A percentile compares a stretch with the other conserved stretches of the same genome.
Evolutionary conservation across 2,797 vertebrate species (phyloP).

Genomic region (Megaceryle alcyon): DNA sequence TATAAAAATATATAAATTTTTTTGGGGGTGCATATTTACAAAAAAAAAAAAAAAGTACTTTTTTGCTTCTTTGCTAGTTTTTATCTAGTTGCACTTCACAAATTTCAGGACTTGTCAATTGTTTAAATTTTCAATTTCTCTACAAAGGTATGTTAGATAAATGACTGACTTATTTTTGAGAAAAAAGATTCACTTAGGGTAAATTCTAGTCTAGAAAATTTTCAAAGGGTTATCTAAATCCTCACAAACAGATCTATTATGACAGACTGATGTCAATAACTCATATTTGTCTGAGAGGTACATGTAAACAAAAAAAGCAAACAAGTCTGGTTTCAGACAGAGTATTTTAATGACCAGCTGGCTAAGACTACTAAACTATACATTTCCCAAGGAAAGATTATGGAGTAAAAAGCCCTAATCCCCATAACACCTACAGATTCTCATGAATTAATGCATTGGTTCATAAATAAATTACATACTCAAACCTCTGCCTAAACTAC

Average conservation of each 20-base stretch:
- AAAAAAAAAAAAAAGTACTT: not conserved
- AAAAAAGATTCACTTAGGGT: not conserved
- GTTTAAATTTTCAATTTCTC: not conserved
- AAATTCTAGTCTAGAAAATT: conserved; percentile 3
- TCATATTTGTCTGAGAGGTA: conserved; percentile 34
- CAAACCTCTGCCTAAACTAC: conserved; percentile 64
- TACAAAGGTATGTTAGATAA: not conserved
- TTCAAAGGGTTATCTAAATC: conserved; percentile 16
- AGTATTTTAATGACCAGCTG: conserved; percentile 54
- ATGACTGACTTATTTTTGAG: not conserved
- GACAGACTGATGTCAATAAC: conserved; percentile 32
- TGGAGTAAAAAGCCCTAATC: conserved; percentile 59
- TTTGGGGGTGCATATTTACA: not conserved
- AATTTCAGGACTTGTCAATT: not conserved
- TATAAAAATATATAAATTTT: not conserved
- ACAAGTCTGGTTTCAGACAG: conserved; percentile 23
- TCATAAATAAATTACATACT: conserved; percentile 75
- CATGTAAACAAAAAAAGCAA: conserved; percentile 8
- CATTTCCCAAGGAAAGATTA: conserved; percentile 65
- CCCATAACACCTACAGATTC: conserved; percentile 67
- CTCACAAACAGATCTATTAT: conserved; percentile 17
- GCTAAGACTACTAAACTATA: conserved; percentile 57
- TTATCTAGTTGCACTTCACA: not conserved
- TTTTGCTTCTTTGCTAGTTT: not conserved
- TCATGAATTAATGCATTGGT: conserved; percentile 78